Evolutionary conservation across 2,888 invertebrate genomes (phyloP), one percentile per base, ranked within the genome.

Genomic region (Trichopria drosophilae): DNA sequence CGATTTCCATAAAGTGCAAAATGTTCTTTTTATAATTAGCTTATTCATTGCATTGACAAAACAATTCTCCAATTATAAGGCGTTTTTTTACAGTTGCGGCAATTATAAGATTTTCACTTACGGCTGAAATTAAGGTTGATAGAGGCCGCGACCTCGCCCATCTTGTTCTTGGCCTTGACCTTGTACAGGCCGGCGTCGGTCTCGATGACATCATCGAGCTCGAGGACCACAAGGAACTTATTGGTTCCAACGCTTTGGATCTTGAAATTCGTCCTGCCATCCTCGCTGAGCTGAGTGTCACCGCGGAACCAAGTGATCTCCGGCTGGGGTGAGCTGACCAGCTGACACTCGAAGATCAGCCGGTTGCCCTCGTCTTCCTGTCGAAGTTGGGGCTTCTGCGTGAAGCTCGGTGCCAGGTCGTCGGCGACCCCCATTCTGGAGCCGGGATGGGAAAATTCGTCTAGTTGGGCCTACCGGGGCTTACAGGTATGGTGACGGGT

Each of bases 61-160:
- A n/a, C n/a, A n/a, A n/a, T n/a, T n/a, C n/a, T n/a, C n/a, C n/a
- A n/a, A n/a, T n/a, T n/a, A n/a, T n/a, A n/a, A n/a, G n/a, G n/a
- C n/a, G n/a, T n/a, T n/a, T n/a, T n/a, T n/a, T n/a, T n/a, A n/a
- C n/a, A n/a, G n/a, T n/a, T n/a, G n/a, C n/a, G n/a, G n/a, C n/a
- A n/a, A n/a, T n/a, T n/a, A n/a, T n/a, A 35, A 16, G 13, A 20
- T 32, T 16, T 47, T 5, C 34, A 91, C 93, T 92, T 81, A 96
- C 96, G 95, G 81, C 93, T 93, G 78, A 96, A 94, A 83, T 96
- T 96, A 78, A 97, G 86, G 77, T 94, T 95, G 78, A 95, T 93
- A 72, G 94, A 94, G 67, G 94, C 93, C 71, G 93, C 90, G 76
- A 95, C 93, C 84, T 96, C 95, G 75, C 97, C 97, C 83, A 92